Evolutionary conservation across 1,140 invertebrate genomes (phyloP).

Genomic region (Plutomurus gul): DNA sequence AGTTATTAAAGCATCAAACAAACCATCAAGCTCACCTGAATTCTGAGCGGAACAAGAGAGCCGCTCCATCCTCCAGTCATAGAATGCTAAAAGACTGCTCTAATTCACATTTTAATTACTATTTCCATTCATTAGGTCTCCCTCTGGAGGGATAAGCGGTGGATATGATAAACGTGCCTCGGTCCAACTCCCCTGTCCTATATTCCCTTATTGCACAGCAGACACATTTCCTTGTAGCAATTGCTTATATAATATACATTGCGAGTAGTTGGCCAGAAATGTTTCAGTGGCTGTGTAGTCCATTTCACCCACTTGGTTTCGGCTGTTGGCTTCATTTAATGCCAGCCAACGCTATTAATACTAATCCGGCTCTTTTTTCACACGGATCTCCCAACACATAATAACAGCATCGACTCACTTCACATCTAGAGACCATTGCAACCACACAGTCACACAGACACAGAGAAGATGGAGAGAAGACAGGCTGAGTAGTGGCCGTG

Average conservation of each 20-base stretch:
- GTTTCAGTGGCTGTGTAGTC: not conserved
- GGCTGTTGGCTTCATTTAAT: slow-evolving; percentile 27
- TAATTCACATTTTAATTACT: not conserved
- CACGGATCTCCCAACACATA: not conserved
- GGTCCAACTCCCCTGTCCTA: not conserved
- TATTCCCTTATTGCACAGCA: too few relatives aligned
- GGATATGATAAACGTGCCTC: not conserved
- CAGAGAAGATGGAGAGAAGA: not conserved
- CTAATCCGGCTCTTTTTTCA: slow-evolving; percentile 11
- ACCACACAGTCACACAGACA: too few relatives aligned
- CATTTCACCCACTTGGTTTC: not conserved
- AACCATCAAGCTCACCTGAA: not conserved
- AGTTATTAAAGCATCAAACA: not conserved
- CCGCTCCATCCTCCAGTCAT: not conserved
- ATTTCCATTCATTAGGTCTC: not conserved
- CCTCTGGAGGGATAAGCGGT: not conserved
- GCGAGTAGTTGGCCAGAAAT: not conserved
- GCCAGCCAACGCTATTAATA: slow-evolving; percentile 2
- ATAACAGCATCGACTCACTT: not conserved
- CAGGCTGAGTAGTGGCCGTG: not conserved
- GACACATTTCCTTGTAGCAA: too few relatives aligned
- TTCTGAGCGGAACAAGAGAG: too few relatives aligned
- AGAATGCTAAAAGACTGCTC: not conserved
- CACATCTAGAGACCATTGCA: not conserved
- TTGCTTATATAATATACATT: too few relatives aligned